Conservation (phyloP, 2,888 invertebrate genomes). For the Limulus polyphemus region DNA sequence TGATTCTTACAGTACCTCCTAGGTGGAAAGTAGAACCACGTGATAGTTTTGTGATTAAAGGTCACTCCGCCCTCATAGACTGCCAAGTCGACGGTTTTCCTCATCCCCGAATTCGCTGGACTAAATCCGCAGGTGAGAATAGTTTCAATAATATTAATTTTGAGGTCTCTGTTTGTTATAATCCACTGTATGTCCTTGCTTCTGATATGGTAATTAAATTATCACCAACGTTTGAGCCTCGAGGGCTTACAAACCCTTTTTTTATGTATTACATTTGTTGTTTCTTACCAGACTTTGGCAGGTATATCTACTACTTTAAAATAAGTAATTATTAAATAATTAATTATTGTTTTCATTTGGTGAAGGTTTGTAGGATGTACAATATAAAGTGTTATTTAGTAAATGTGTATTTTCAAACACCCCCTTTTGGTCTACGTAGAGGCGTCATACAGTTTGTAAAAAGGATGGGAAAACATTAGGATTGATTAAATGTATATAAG, state of each 20-base stretch:
- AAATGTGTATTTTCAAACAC: no score
- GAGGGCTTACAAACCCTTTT: no score
- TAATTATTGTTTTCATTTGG: background rate
- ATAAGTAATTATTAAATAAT: background rate
- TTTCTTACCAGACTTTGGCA: no score
- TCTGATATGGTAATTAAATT: no score
- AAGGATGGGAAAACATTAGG: no score
- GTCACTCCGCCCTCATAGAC: constrained; percentile 24
- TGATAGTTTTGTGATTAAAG: constrained; percentile 29
- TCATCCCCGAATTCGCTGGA: constrained; percentile 26
- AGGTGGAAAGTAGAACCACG: constrained; percentile 29
- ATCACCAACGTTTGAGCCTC: no score
- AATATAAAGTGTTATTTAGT: no score
- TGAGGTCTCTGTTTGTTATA: background rate
- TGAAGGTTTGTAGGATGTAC: no score
- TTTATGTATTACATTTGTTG: no score
- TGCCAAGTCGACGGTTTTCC: constrained; percentile 28
- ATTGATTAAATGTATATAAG: no score
- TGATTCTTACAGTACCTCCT: constrained; percentile 27
- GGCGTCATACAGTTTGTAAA: no score
- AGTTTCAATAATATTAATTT: background rate
- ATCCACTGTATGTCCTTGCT: background rate
- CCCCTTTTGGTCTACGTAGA: no score
- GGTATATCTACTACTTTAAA: background rate
- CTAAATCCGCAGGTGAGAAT: constrained; percentile 20